Evolutionary conservation across 2,113 vertebrate genomes (phyloP).

Genomic region (Stigmatopora argus): DNA sequence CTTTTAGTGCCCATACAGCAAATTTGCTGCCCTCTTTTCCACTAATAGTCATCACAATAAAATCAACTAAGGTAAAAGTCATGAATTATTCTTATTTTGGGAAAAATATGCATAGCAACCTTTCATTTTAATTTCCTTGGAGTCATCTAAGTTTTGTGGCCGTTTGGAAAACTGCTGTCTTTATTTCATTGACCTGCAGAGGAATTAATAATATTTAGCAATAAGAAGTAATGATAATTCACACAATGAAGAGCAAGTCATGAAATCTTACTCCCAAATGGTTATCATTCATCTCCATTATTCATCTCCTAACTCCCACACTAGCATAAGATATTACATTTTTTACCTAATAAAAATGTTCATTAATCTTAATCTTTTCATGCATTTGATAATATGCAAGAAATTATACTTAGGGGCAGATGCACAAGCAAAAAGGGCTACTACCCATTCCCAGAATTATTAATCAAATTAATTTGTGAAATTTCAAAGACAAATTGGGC

Average conservation of each 20-base stretch:
- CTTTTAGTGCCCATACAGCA: not conserved
- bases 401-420: not conserved
- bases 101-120: not conserved
- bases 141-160: not conserved
- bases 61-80: conserved; percentile 1
- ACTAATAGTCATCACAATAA: conserved; percentile 3
- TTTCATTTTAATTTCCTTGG: not conserved
- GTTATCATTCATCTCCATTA: not conserved
- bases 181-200: not conserved
- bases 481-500: not conserved
- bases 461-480: not conserved
- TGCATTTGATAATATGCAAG: not conserved
- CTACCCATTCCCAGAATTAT: not conserved
- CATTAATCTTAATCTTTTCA: not conserved
- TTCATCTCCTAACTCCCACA: not conserved
- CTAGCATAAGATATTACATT: not conserved
- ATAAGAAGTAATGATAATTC: not conserved
- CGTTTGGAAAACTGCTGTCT: not conserved
- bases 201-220: not conserved
- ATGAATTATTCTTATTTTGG: not conserved
- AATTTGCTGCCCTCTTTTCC: not conserved
- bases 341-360: not conserved
- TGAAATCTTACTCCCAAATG: not conserved
- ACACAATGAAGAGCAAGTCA: not conserved
- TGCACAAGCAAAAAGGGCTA: not conserved